phyloP scores from a whole-genome alignment of 2,797 vertebrate genomes.

The Hypotaenidia philippensis region DNA sequence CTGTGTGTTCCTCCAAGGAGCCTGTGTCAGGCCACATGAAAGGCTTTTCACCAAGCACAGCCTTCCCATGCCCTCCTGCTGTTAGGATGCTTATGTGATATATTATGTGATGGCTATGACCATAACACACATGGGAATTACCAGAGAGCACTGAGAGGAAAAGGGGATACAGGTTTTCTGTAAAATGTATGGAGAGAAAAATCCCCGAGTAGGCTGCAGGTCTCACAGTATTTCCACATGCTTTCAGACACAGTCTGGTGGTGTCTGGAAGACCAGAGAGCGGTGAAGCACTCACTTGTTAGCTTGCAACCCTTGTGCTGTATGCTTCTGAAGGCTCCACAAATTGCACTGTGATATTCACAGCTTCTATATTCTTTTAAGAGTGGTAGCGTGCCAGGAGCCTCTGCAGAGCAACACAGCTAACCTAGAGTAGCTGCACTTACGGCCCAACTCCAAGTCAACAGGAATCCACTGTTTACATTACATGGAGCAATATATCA shows the following conservation, averaged over 20 bases:
- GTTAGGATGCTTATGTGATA: neutral
- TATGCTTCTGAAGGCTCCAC: neutral
- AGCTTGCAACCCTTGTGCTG: neutral
- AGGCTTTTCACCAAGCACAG: neutral
- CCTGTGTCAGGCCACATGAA: neutral
- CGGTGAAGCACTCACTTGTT: neutral
- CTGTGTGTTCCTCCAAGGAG: neutral
- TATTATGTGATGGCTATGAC: neutral
- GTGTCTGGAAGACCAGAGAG: neutral
- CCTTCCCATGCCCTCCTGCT: neutral
- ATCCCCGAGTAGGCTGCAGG: neutral
- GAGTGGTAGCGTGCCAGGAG: neutral
- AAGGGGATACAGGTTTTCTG: neutral
- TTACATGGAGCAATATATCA: neutral
- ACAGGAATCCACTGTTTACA: neutral
- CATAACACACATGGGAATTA: neutral
- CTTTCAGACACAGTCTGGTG: neutral
- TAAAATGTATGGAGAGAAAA: neutral
- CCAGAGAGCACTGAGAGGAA: rapidly evolving
- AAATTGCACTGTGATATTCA: neutral
- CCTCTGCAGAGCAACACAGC: neutral
- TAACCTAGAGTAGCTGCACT: neutral
- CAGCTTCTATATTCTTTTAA: neutral
- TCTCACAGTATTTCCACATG: neutral
- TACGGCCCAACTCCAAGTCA: neutral